These are phyloP conservation scores for Urocynchramus pylzowi DNA, from an alignment of 2,113 vertebrate species.

Conservation along the genomic window DNA sequence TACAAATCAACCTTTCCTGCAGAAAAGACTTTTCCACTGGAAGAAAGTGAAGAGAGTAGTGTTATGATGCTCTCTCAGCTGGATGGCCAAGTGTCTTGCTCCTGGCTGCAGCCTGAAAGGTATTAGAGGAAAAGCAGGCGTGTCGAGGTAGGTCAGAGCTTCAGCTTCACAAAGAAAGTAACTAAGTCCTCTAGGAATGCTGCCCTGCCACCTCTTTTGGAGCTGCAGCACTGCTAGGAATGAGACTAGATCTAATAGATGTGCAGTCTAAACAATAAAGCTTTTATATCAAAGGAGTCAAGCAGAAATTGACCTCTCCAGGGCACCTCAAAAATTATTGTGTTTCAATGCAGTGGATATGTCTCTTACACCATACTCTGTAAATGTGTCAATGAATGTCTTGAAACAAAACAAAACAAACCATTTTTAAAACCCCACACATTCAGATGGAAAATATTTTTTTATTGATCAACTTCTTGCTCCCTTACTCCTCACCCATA, in stretches of 20 bases:
- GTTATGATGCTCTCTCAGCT: background rate
- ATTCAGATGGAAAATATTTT: background rate
- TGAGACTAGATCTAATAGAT: background rate
- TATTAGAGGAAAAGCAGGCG: background rate
- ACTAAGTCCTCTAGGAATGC: background rate
- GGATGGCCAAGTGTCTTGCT: background rate
- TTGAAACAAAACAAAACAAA: background rate
- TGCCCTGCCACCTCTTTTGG: background rate
- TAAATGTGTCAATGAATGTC: background rate
- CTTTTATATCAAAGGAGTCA: background rate
- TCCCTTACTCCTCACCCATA: background rate
- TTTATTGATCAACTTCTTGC: conserved; percentile 23
- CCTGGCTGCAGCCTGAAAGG: background rate
- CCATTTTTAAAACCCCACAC: background rate
- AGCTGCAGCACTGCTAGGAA: background rate
- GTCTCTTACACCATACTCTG: background rate
- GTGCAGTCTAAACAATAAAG: background rate
- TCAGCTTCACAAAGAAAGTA: background rate
- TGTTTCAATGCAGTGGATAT: background rate
- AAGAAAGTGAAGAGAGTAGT: background rate
- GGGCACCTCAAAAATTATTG: background rate
- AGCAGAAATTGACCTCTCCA: background rate
- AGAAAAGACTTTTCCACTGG: background rate
- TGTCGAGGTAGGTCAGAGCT: background rate
- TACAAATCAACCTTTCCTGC: background rate